Base-by-base conservation (phyloP, 2,888 invertebrate species). In the Tyria jacobaeae region DNA sequence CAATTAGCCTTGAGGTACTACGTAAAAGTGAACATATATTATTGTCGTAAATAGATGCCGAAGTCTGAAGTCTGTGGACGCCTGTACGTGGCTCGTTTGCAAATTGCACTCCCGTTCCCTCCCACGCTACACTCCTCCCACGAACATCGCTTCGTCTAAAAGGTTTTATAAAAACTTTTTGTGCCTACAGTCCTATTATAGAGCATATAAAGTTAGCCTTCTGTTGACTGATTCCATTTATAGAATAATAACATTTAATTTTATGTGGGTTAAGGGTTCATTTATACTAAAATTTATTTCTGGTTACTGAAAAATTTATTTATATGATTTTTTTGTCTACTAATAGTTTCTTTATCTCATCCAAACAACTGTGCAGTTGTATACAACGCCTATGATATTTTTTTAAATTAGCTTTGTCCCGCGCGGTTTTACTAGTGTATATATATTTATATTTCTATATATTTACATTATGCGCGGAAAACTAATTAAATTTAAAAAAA, bases 71-170 rank as follows among this genome's bases (percentile, higher is more conserved):
- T 64, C 71, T 57, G 69, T 64, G 62, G 64, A 65, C 48, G 62
- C 21, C 47, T 50, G 64, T 79, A 86, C 86, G 86, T 86, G 85
- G 80, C 75, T 56, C 41, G 80, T 74, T 69, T 84, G 55, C 52
- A 52, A 76, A 85, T 72, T 52, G 50, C 41, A 48, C 49, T 66
- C 62, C 55, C 51, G 5, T 24, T 7, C 44, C 53, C 57, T 49
- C 34, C 63, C 37, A 10, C 59, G 56, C 51, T 53, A 41, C 67
- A 27, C 10, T 15, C 25, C 17, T 21, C 68, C 60, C 64, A 64
- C 75, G 64, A 59, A 61, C 60, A 25, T 41, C 25, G 61, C 67
- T 66, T 57, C 62, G 65, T 57, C 73, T 69, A 70, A 73, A 75
- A 79, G 71, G 66, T 71, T 77, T 73, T 76, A 72, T 65, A 62